Percentiles rank a stretch among this genome's conserved stretches.
phyloP scores from a whole-genome alignment of 1,140 invertebrate species.

The Psix sp. region DNA sequence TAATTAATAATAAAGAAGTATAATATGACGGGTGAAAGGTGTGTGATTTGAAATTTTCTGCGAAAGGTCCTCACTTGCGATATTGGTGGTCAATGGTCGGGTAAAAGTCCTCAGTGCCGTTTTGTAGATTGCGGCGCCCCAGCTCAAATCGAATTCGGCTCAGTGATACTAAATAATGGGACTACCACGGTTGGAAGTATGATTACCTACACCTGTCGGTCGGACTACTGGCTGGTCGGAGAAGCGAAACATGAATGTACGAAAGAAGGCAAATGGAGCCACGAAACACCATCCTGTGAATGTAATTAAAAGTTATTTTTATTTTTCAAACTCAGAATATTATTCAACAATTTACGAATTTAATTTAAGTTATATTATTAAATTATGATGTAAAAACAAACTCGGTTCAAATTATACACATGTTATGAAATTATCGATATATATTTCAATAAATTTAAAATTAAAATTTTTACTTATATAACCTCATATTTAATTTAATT shows the following conservation, averaged over 20 bases:
- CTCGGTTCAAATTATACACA: too few species aligned
- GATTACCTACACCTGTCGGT: conserved; percentile 86
- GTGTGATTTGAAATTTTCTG: conserved; percentile 56
- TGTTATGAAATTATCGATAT: too few species aligned
- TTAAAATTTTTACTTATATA: too few species aligned
- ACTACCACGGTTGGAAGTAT: conserved; percentile 88
- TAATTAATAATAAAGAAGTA: conserved; percentile 40
- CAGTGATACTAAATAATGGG: conserved; percentile 83
- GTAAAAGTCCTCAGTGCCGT: conserved; percentile 86
- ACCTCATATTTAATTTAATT: too few species aligned
- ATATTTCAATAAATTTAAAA: too few species aligned
- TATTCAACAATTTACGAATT: too few species aligned
- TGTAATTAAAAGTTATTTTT: too few species aligned
- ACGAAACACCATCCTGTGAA: conserved; percentile 89
- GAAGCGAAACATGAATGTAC: conserved; percentile 84
- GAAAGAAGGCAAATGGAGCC: conserved; percentile 91
- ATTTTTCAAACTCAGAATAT: too few species aligned
- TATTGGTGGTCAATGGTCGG: conserved; percentile 89
- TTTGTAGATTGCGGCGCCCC: conserved; percentile 93
- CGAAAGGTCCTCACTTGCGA: conserved; percentile 85
- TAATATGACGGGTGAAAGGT: conserved; percentile 51
- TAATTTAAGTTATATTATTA: too few species aligned
- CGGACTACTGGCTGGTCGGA: conserved; percentile 89
- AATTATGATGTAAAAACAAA: too few species aligned
- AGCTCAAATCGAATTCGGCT: conserved; percentile 85